Conservation (phyloP, 1,140 invertebrate species). For the Aphelinus certus region DNA sequence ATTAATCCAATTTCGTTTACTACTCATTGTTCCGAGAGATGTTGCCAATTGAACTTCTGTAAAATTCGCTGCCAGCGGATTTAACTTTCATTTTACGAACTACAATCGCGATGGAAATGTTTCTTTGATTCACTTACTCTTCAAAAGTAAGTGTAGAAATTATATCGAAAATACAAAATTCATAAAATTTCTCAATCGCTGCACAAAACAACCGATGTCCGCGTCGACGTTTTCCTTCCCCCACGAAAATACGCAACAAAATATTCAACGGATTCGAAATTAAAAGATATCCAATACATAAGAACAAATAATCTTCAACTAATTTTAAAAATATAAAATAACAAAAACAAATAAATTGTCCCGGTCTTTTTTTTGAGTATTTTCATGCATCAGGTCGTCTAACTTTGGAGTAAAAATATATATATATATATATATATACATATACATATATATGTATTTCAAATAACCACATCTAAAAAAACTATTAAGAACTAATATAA, state of each 20-base stretch:
- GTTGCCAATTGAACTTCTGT: not conserved
- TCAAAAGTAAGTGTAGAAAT: not conserved
- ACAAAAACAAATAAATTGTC: slow-evolving; percentile 13
- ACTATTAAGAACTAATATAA: not conserved
- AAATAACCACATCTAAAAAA: slow-evolving; percentile 5
- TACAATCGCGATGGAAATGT: not conserved
- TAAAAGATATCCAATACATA: slow-evolving; percentile 15
- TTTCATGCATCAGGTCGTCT: slow-evolving; percentile 19
- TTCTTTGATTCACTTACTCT: not conserved
- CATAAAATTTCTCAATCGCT: not conserved
- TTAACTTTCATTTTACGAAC: not conserved
- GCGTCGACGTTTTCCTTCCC: not conserved
- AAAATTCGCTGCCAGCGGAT: not conserved
- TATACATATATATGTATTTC: not conserved
- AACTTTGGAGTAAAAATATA: slow-evolving; percentile 24
- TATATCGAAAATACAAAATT: not conserved
- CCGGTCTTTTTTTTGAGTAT: slow-evolving; percentile 26
- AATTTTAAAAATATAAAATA: slow-evolving; percentile 34
- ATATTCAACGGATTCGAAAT: slow-evolving; percentile 20
- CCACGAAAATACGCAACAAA: slow-evolving; percentile 25
- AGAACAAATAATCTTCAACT: slow-evolving; percentile 33
- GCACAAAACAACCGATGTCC: not conserved
- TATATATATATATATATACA: slow-evolving; percentile 9
- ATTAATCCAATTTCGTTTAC: slow-evolving; percentile 29
- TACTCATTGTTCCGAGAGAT: not conserved